A percentile compares a stretch with the other conserved stretches of the same genome.
Conservation (phyloP, 2,888 invertebrate genomes). For the Drosophila austrosaltans region DNA sequence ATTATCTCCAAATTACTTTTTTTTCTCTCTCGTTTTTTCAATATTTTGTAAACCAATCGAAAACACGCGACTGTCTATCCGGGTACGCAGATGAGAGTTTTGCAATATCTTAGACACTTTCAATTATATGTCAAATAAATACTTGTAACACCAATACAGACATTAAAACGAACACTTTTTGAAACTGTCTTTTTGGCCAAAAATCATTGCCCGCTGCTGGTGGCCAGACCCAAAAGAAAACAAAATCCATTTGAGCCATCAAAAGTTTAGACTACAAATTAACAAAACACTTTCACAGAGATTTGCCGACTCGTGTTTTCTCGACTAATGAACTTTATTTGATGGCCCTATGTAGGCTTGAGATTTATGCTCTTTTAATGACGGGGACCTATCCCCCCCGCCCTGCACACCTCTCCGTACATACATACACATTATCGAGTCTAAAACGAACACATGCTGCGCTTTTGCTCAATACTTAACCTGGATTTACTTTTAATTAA, state of each 20-base stretch:
- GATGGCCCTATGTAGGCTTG: constrained; percentile 47
- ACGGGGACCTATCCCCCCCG: constrained; percentile 3
- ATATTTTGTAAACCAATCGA: too few relatives aligned
- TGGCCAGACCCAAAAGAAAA: background rate
- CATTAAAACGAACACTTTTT: background rate
- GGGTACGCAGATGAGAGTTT: background rate
- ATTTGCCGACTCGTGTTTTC: constrained; percentile 38
- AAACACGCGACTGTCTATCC: too few relatives aligned
- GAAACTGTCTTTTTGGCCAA: background rate
- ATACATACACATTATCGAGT: constrained; percentile 33
- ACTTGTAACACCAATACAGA: background rate
- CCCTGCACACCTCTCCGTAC: constrained; percentile 28
- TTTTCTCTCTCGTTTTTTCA: too few relatives aligned
- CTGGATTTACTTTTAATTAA: constrained; percentile 74
- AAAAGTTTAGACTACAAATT: constrained; percentile 7
- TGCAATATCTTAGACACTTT: background rate
- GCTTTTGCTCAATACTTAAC: constrained; percentile 71
- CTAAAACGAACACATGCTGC: constrained; percentile 50
- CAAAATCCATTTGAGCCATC: background rate
- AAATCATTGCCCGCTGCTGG: constrained; percentile 7
- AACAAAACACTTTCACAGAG: constrained; percentile 18
- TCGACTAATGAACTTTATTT: constrained; percentile 67
- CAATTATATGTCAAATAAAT: background rate
- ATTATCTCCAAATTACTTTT: too few relatives aligned
- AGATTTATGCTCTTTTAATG: constrained; percentile 68